Evolutionary conservation across 1,140 invertebrate genomes (phyloP).

Genomic region (Palaemon carinicauda): DNA sequence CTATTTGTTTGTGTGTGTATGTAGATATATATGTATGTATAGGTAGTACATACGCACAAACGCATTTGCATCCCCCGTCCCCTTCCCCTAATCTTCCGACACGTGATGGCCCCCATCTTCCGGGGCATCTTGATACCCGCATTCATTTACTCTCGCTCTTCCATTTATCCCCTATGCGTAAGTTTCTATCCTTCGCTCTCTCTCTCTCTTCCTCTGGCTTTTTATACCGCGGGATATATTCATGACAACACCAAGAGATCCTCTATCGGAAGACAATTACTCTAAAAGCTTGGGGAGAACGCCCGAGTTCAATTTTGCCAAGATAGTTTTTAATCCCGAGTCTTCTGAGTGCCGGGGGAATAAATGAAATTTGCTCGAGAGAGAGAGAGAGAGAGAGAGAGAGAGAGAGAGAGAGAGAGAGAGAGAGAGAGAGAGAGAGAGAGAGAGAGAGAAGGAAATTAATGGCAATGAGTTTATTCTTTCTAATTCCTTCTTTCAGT

Average conservation of each 20-base stretch:
- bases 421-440: not conserved
- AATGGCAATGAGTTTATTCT: not conserved
- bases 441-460: not conserved
- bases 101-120: too few species aligned
- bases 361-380: not conserved
- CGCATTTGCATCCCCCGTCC: not conserved
- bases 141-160: not conserved
- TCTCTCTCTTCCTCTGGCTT: not conserved
- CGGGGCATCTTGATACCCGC: not conserved
- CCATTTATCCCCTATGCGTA: not conserved
- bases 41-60: too few species aligned
- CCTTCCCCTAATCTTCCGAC: not conserved
- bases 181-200: not conserved
- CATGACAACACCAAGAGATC: conserved; percentile 13
- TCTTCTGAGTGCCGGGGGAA: not conserved
- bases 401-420: not conserved
- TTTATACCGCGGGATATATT: not conserved
- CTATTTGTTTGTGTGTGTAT: too few species aligned
- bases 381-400: not conserved
- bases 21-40: too few species aligned
- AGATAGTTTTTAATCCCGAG: not conserved
- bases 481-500: not conserved
- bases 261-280: conserved; percentile 36
- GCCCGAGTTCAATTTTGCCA: not conserved
- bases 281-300: conserved; percentile 4